Evolutionary conservation across 2,113 vertebrate species (phyloP).

Genomic region (Bujurquina vittata): DNA sequence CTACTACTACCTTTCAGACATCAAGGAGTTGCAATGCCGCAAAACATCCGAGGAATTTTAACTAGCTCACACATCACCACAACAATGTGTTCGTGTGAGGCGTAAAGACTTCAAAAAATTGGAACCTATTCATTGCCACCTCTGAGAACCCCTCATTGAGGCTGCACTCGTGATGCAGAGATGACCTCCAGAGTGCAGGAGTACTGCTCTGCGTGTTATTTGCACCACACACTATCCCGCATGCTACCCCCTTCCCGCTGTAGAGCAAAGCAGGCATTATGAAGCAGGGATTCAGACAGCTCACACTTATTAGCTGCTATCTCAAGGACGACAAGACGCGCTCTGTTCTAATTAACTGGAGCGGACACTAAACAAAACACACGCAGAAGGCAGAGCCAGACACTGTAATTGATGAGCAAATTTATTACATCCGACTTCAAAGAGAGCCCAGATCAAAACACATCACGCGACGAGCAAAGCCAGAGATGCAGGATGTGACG

Average conservation of each 20-base stretch:
- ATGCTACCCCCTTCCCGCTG: not conserved
- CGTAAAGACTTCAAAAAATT: not conserved
- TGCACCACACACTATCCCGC: not conserved
- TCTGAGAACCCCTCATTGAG: not conserved
- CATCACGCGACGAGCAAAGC: constrained; percentile 9
- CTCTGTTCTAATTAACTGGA: constrained; percentile 67
- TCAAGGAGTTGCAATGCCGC: constrained; percentile 3
- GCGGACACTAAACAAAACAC: constrained; percentile 67
- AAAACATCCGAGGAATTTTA: constrained; percentile 38
- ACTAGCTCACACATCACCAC: constrained; percentile 15
- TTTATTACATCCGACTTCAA: constrained; percentile 64
- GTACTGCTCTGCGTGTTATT: not conserved
- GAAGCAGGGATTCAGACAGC: constrained; percentile 39
- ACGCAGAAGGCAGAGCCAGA: constrained; percentile 30
- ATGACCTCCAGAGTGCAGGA: not conserved
- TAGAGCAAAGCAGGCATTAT: constrained; percentile 27
- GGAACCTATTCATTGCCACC: not conserved
- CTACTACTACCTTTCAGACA: constrained; percentile 29
- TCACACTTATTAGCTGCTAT: constrained; percentile 58
- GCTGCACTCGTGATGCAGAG: not conserved
- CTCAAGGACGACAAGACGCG: constrained; percentile 58
- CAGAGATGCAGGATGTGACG: not conserved
- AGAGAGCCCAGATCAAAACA: constrained; percentile 45
- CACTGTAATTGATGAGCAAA: constrained; percentile 66
- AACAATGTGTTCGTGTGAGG: not conserved